Percentiles rank a stretch among this genome's conserved stretches.
These are phyloP conservation scores for Calypte anna DNA, from an alignment of 2,113 vertebrate genomes.

Conservation along the genomic window DNA sequence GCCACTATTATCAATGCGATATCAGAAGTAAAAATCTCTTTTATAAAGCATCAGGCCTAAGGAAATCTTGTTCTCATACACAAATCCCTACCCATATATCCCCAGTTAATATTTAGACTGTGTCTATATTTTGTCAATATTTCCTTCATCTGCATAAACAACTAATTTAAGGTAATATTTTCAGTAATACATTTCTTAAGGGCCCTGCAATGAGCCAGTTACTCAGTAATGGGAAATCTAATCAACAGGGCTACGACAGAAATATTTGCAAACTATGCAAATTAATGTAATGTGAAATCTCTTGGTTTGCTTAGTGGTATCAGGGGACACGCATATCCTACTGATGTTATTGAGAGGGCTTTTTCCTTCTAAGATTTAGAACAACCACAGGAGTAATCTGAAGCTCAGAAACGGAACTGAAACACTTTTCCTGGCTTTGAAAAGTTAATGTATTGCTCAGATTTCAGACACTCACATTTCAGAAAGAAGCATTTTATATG, in stretches of 20 bases:
- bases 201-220: not conserved
- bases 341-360: rapidly evolving
- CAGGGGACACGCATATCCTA: not conserved
- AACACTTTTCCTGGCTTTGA: not conserved
- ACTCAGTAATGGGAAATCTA: not conserved
- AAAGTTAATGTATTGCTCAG: not conserved
- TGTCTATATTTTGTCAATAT: not conserved
- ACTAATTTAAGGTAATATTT: not conserved
- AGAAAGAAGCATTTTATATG: not conserved
- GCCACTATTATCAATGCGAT: not conserved
- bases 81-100: not conserved
- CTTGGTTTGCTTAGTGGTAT: not conserved
- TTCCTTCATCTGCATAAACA: not conserved
- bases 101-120: not conserved
- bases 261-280: not conserved
- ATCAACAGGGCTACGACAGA: not conserved
- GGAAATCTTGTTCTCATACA: not conserved
- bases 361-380: not conserved
- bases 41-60: not conserved
- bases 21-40: not conserved
- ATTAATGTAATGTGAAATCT: not conserved
- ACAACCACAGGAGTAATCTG: not conserved
- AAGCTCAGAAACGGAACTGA: not conserved
- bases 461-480: not conserved
- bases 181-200: not conserved